Percentiles rank a stretch among this genome's conserved stretches.
Conservation (phyloP, 2,888 invertebrate genomes). For the Noctua fimbriata region DNA sequence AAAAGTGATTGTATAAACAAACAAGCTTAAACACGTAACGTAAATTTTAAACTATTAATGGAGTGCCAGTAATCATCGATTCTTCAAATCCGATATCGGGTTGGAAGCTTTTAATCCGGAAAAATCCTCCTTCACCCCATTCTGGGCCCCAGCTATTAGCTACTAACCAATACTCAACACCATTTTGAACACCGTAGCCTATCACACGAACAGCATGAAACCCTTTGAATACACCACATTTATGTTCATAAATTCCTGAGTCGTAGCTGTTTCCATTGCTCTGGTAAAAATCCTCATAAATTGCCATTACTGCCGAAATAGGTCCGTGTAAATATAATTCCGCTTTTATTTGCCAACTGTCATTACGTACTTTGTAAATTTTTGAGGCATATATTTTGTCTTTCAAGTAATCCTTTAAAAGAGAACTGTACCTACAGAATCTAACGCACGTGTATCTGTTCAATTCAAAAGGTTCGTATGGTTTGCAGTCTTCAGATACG, state of each 20-base stretch:
- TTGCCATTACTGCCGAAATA: neutral
- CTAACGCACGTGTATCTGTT: neutral
- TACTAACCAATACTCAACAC: neutral
- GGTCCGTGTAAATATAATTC: neutral
- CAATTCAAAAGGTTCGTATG: neutral
- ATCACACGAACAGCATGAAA: neutral
- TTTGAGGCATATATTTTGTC: neutral
- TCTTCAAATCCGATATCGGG: neutral
- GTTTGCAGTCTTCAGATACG: neutral
- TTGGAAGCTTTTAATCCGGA: neutral
- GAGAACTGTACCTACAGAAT: neutral
- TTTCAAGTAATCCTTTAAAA: neutral
- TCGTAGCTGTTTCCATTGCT: neutral
- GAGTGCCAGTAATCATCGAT: neutral
- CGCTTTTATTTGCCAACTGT: neutral
- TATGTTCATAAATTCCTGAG: slow-evolving; percentile 2
- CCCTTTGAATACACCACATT: neutral
- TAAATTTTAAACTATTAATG: neutral
- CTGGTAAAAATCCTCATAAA: neutral
- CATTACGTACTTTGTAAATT: neutral
- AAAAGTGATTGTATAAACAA: neutral
- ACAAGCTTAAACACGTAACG: no score
- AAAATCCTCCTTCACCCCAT: neutral
- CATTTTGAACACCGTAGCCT: slow-evolving; percentile 1
- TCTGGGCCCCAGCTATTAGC: neutral